These are phyloP conservation scores for Catonia carolina DNA, from an alignment of 2,888 invertebrate genomes.

Conservation along the genomic window DNA sequence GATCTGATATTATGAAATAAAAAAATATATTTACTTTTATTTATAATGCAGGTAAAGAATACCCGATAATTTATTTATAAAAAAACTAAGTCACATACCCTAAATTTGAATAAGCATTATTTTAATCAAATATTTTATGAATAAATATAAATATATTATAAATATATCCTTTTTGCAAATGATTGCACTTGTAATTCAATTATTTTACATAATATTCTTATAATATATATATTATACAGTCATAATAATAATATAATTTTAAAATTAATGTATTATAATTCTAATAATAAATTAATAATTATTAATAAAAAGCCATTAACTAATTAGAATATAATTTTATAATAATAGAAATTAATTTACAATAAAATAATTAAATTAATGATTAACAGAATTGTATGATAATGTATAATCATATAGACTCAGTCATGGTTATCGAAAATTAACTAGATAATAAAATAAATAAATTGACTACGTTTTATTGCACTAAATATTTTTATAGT, in stretches of 20 bases:
- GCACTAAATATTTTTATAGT: constrained; percentile 27
- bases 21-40: too few relatives aligned
- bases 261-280: constrained; percentile 31
- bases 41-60: too few relatives aligned
- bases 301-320: constrained; percentile 30
- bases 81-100: too few relatives aligned
- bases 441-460: too few relatives aligned
- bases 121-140: too few relatives aligned
- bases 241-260: constrained; percentile 23
- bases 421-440: too few relatives aligned
- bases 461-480: constrained; percentile 18
- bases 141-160: too few relatives aligned
- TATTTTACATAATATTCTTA: constrained; percentile 8
- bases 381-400: constrained; percentile 8
- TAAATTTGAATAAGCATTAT: too few relatives aligned
- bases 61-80: too few relatives aligned
- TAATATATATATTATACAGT: constrained; percentile 26
- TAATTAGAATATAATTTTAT: too few relatives aligned
- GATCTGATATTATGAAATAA: too few relatives aligned
- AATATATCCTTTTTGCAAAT: neutral
- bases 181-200: constrained; percentile 10
- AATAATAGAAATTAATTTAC: constrained; percentile 26
- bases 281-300: constrained; percentile 30
- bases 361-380: constrained; percentile 20
- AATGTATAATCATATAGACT: constrained; percentile 3